Conservation (phyloP, 2,113 vertebrate genomes). For the Pseudorectes ferrugineus region DNA sequence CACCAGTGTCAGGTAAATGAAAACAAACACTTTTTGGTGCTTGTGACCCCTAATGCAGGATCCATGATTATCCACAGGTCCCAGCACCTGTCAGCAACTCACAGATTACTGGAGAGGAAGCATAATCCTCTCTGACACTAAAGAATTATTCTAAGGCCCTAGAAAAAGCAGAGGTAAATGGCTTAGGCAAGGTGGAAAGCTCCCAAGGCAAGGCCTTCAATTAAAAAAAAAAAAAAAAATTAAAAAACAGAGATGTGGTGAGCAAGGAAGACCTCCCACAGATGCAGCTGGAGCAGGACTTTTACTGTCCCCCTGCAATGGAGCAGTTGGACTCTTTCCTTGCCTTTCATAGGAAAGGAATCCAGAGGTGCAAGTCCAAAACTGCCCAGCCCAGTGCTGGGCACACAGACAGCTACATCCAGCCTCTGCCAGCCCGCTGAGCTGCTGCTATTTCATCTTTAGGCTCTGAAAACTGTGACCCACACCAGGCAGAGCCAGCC, state of each 20-base stretch:
- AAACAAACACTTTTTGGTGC: neutral
- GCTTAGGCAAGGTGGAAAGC: neutral
- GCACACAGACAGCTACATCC: neutral
- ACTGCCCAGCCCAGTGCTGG: neutral
- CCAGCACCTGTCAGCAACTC: constrained; percentile 1
- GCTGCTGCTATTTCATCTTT: neutral
- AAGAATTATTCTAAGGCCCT: neutral
- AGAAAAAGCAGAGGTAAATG: neutral
- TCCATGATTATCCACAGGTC: neutral
- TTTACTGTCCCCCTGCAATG: neutral
- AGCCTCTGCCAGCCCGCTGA: neutral
- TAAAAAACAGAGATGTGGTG: neutral
- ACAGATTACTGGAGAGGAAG: neutral
- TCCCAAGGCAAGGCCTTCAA: neutral
- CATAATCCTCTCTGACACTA: constrained; percentile 1
- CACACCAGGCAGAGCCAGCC: neutral
- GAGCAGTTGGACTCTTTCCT: neutral
- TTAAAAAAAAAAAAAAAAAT: neutral
- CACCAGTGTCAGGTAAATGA: neutral
- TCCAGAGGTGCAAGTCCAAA: neutral
- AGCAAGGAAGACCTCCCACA: neutral
- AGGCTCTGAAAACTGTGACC: neutral
- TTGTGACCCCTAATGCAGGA: neutral
- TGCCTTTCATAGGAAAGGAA: neutral
- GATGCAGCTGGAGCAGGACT: neutral